Conservation (phyloP, 2,797 vertebrate genomes). For the Alauda arvensis region DNA sequence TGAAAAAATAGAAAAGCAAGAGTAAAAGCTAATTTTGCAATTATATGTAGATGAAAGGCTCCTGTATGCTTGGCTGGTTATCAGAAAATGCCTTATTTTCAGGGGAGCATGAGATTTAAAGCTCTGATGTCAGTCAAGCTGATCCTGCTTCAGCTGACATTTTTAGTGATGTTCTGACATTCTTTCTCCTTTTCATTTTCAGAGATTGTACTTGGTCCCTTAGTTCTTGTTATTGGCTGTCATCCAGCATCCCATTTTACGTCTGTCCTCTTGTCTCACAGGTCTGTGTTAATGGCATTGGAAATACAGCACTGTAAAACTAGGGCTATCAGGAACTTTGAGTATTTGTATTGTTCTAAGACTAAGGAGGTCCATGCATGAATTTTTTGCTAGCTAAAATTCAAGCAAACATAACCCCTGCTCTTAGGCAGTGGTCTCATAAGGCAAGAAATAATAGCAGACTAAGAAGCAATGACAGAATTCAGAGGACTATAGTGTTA, state of each 20-base stretch:
- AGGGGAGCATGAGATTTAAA: not conserved
- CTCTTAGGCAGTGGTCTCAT: not conserved
- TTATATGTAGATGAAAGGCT: not conserved
- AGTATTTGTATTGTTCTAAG: not conserved
- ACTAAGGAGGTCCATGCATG: not conserved
- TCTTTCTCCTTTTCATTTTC: not conserved
- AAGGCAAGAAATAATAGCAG: not conserved
- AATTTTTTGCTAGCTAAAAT: not conserved
- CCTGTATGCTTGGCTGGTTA: not conserved
- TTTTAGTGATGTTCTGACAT: not conserved
- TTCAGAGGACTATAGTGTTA: not conserved
- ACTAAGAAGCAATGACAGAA: not conserved
- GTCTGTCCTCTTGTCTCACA: not conserved
- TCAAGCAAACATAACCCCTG: not conserved
- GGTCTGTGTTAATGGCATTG: not conserved
- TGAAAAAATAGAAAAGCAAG: not conserved
- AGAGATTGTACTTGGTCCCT: not conserved
- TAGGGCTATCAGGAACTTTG: not conserved
- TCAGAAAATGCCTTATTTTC: slow-evolving; percentile 14
- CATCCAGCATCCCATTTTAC: not conserved
- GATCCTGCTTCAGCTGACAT: not conserved
- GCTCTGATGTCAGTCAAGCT: not conserved
- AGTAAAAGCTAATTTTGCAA: slow-evolving; percentile 23
- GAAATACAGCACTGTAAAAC: not conserved
- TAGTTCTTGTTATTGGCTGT: not conserved